Percentiles rank a stretch among this genome's conserved stretches.
Conservation (phyloP, 2,113 vertebrate genomes). For the Casuarius casuarius region DNA sequence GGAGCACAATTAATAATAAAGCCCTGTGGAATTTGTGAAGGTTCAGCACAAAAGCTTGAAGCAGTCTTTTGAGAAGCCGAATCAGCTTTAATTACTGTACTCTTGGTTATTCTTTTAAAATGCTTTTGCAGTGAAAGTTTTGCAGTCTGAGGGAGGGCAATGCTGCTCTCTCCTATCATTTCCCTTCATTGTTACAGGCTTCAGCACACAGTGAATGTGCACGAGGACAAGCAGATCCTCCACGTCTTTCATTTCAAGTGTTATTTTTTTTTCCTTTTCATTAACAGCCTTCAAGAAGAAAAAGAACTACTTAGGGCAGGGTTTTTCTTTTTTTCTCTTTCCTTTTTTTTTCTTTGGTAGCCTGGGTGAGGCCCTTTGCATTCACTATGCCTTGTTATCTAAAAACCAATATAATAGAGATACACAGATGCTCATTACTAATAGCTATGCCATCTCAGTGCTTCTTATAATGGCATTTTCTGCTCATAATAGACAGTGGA, state of each 20-base stretch:
- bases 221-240: constrained; percentile 21
- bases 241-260: constrained; percentile 45
- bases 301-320: constrained; percentile 17
- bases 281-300: constrained; percentile 41
- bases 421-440: constrained; percentile 49
- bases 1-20: constrained; percentile 68
- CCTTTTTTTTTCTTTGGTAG: neutral
- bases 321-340: neutral
- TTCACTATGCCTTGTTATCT: constrained; percentile 35
- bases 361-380: neutral
- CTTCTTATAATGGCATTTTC: constrained; percentile 42
- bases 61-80: constrained; percentile 58
- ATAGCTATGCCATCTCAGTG: constrained; percentile 6
- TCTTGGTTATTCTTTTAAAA: constrained; percentile 59
- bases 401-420: constrained; percentile 46
- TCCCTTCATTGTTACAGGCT: constrained; percentile 52
- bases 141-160: constrained; percentile 59
- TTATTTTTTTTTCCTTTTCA: constrained; percentile 19
- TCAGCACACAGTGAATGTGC: constrained; percentile 32
- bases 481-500: constrained; percentile 5
- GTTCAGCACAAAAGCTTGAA: constrained; percentile 72
- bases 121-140: constrained; percentile 56
- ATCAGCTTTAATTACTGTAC: constrained; percentile 73
- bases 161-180: constrained; percentile 55
- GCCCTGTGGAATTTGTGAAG: constrained; percentile 62